Conservation (phyloP, 2,797 vertebrate genomes). For the Peromyscus eremicus region DNA sequence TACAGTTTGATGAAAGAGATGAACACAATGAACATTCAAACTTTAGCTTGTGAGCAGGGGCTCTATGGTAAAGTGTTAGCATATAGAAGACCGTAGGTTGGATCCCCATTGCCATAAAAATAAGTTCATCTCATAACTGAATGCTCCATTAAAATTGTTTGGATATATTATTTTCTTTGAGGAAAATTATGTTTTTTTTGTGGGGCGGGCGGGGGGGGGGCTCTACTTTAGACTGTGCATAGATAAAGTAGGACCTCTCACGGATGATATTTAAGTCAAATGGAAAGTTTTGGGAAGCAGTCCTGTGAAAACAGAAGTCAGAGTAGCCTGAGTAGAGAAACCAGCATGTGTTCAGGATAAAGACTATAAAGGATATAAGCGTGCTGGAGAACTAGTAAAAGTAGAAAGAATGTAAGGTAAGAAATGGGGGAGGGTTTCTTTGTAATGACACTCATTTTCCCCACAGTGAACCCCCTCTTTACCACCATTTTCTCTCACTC, state of each 20-base stretch:
- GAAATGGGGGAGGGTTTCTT: background rate
- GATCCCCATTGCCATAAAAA: background rate
- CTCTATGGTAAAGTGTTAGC: background rate
- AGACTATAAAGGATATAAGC: background rate
- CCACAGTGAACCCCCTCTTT: background rate
- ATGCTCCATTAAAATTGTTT: background rate
- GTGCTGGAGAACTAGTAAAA: background rate
- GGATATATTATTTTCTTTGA: background rate
- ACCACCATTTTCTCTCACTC: fast-evolving
- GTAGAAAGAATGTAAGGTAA: background rate
- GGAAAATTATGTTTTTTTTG: background rate
- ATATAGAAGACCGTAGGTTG: background rate
- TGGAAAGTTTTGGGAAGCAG: background rate
- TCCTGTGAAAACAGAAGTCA: background rate
- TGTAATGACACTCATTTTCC: background rate
- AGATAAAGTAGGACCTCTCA: background rate
- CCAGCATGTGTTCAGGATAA: background rate
- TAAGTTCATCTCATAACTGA: background rate
- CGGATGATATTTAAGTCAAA: background rate
- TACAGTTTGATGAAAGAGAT: too few relatives aligned
- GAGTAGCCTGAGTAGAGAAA: background rate
- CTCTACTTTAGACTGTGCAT: background rate
- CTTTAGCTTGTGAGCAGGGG: background rate
- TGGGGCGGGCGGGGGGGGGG: too few relatives aligned
- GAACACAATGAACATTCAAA: background rate